Evolutionary conservation across 2,113 vertebrate species (phyloP).

Genomic region (Etheostoma cragini): DNA sequence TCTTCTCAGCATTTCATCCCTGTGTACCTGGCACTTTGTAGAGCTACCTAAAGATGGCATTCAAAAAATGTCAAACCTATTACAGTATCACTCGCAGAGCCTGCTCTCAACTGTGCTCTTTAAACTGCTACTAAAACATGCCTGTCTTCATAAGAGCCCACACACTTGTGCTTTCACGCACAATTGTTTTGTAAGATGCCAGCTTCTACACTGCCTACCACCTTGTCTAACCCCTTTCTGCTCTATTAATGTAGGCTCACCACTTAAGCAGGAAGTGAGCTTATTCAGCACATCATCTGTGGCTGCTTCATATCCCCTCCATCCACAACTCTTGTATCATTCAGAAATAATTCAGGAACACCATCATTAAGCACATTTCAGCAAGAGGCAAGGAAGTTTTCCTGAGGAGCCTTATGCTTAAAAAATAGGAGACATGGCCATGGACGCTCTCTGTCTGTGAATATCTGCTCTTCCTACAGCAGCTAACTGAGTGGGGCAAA

Average conservation of each 20-base stretch:
- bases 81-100: slow-evolving; percentile 48
- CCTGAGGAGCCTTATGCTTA: neutral
- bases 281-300: slow-evolving; percentile 17
- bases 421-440: neutral
- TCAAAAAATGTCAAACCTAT: slow-evolving; percentile 79
- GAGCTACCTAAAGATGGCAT: slow-evolving; percentile 54
- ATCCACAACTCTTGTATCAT: neutral
- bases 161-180: slow-evolving; percentile 30
- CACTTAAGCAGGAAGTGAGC: slow-evolving; percentile 43
- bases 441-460: neutral
- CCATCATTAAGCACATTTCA: neutral
- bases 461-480: neutral
- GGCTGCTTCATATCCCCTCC: neutral
- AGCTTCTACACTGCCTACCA: neutral
- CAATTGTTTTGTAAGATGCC: neutral
- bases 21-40: slow-evolving; percentile 53
- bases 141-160: slow-evolving; percentile 48
- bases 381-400: neutral
- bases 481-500: neutral
- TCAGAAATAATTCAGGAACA: neutral
- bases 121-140: slow-evolving; percentile 41
- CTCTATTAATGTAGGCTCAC: neutral
- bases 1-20: slow-evolving; percentile 39
- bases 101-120: slow-evolving; percentile 41
- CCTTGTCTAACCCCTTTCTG: neutral